A percentile compares a stretch with the other conserved stretches of the same genome.
Evolutionary conservation across 2,797 vertebrate species (phyloP).

Genomic region (Mareca penelope): DNA sequence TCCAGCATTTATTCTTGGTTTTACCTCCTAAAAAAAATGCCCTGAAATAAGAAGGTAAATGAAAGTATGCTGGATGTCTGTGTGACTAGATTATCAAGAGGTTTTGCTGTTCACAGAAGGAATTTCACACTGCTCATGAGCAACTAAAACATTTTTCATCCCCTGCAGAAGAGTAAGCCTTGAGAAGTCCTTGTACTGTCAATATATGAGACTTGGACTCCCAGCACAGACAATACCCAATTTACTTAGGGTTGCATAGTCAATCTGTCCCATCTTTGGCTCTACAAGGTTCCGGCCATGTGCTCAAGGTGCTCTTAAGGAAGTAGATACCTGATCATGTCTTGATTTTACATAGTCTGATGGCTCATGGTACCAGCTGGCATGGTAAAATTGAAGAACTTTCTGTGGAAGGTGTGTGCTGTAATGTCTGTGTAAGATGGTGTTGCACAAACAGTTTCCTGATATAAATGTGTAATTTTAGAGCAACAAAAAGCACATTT

Average conservation of each 20-base stretch:
- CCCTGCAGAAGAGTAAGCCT: background rate
- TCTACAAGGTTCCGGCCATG: background rate
- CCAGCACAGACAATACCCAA: background rate
- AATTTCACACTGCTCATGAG: background rate
- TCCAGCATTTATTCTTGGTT: background rate
- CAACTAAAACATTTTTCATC: background rate
- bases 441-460: background rate
- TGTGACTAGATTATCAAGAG: background rate
- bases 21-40: background rate
- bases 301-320: background rate
- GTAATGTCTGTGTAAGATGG: background rate
- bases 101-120: background rate
- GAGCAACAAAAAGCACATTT: background rate
- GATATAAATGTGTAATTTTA: background rate
- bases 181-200: background rate
- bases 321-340: background rate
- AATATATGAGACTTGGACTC: background rate
- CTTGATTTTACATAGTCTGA: background rate
- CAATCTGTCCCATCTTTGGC: background rate
- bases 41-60: background rate
- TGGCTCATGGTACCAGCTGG: background rate
- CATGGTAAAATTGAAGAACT: background rate
- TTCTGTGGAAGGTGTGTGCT: background rate
- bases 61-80: background rate
- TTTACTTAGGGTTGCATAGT: constrained; percentile 12